Evolutionary conservation across 1,140 invertebrate species (phyloP).

Genomic region (Lepidurus arcticus): DNA sequence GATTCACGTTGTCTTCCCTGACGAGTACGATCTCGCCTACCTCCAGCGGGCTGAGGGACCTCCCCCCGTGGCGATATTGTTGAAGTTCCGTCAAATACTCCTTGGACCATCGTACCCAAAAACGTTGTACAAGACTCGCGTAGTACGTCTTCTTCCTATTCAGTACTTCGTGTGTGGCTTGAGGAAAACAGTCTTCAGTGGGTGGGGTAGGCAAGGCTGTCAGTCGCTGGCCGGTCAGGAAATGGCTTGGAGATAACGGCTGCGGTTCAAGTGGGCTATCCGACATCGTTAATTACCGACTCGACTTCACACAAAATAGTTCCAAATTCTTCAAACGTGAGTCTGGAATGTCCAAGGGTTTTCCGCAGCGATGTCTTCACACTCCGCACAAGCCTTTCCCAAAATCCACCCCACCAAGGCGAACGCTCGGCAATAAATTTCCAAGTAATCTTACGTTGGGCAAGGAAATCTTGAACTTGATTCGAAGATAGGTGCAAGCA

Average conservation of each 20-base stretch:
- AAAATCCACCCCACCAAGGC: slow-evolving; percentile 42
- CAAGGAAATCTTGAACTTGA: background rate
- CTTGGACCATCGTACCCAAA: background rate
- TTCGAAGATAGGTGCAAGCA: background rate
- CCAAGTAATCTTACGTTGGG: slow-evolving; percentile 40
- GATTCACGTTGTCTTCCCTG: slow-evolving; percentile 8
- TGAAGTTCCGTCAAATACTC: slow-evolving; percentile 22
- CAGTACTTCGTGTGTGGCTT: no score
- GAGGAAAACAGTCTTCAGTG: no score
- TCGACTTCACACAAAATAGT: slow-evolving; percentile 40
- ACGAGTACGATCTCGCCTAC: background rate
- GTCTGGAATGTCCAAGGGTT: slow-evolving; percentile 26
- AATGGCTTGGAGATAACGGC: no score
- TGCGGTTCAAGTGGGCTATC: no score
- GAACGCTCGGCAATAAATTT: slow-evolving; percentile 39
- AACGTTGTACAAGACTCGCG: slow-evolving; percentile 38
- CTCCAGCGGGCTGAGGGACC: background rate
- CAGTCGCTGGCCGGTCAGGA: no score
- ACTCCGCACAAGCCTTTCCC: slow-evolving; percentile 40
- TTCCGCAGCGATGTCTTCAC: slow-evolving; percentile 35
- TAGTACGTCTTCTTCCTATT: no score
- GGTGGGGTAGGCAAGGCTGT: no score
- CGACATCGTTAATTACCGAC: slow-evolving; percentile 25
- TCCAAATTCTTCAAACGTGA: slow-evolving; percentile 26
- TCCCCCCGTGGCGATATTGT: background rate